phyloP scores from a whole-genome alignment of 2,113 vertebrate genomes.

The Brevimyrus niger region DNA sequence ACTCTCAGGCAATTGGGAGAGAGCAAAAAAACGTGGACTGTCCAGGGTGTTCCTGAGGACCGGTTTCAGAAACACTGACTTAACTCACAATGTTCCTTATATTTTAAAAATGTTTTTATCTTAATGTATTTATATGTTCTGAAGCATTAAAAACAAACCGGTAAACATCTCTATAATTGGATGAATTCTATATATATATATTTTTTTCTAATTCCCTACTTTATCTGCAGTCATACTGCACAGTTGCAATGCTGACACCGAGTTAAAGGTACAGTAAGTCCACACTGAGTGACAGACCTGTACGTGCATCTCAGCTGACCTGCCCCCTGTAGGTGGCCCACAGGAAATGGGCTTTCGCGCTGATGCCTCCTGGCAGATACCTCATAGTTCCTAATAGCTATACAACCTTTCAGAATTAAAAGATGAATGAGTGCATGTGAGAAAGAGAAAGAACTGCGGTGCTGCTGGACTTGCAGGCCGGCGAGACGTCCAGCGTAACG shows the following conservation, averaged over 20 bases:
- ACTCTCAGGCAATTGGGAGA: too few species aligned
- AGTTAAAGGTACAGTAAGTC: background rate
- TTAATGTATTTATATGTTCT: background rate
- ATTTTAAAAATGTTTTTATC: background rate
- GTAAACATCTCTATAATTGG: background rate
- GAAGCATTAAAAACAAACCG: background rate
- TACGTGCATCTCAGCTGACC: background rate
- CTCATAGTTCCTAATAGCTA: background rate
- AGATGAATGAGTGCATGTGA: background rate
- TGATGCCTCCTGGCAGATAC: background rate
- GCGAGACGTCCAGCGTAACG: background rate
- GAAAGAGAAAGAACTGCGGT: too few species aligned
- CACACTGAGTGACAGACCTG: background rate
- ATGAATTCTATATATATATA: background rate
- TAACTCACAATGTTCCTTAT: background rate
- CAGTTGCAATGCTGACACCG: background rate
- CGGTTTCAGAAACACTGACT: too few species aligned
- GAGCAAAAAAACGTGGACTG: too few species aligned
- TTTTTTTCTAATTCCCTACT: background rate
- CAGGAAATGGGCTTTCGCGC: background rate
- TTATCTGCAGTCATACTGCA: background rate
- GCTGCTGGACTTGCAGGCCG: too few species aligned
- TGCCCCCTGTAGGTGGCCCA: background rate
- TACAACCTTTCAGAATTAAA: background rate
- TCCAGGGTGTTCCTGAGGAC: too few species aligned